A percentile compares a stretch with the other conserved stretches of the same genome.
These are phyloP conservation scores for Lepidurus packardi DNA, from an alignment of 1,140 invertebrate species.

Conservation along the genomic window DNA sequence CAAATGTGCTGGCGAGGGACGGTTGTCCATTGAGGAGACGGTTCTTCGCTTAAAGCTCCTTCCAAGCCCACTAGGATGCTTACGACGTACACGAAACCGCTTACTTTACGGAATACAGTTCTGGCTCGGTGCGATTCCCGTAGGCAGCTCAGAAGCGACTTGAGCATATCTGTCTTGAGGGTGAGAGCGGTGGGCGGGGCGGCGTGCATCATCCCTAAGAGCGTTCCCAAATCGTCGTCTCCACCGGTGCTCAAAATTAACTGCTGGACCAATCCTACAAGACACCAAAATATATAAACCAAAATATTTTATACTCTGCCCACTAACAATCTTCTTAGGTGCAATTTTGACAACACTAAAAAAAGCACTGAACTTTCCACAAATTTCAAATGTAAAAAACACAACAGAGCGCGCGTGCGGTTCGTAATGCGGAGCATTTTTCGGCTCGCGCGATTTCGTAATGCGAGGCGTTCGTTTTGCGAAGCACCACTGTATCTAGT, in stretches of 20 bases:
- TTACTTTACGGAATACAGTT: slow-evolving; percentile 90
- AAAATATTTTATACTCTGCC: no score
- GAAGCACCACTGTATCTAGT: no score
- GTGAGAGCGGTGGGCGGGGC: slow-evolving; percentile 68
- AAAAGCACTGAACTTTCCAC: no score
- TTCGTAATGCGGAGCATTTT: no score
- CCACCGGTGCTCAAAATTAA: slow-evolving; percentile 82
- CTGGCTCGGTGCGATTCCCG: slow-evolving; percentile 91
- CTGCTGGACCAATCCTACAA: slow-evolving; percentile 69
- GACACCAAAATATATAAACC: no score
- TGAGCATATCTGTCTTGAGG: slow-evolving; percentile 85
- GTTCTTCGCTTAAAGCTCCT: slow-evolving; percentile 58
- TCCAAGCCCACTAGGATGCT: slow-evolving; percentile 91
- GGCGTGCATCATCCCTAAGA: slow-evolving; percentile 82
- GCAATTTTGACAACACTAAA: no score
- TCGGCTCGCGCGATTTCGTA: no score
- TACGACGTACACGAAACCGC: slow-evolving; percentile 95
- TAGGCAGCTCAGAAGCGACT: slow-evolving; percentile 77
- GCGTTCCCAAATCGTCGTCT: slow-evolving; percentile 89
- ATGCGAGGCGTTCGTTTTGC: no score
- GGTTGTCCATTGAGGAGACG: slow-evolving; percentile 43
- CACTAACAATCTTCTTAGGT: no score
- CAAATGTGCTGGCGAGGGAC: slow-evolving; percentile 55
- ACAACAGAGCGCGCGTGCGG: no score
- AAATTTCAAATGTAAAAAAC: no score